Conservation (phyloP, 1,140 invertebrate species). For the Ips typographus region DNA sequence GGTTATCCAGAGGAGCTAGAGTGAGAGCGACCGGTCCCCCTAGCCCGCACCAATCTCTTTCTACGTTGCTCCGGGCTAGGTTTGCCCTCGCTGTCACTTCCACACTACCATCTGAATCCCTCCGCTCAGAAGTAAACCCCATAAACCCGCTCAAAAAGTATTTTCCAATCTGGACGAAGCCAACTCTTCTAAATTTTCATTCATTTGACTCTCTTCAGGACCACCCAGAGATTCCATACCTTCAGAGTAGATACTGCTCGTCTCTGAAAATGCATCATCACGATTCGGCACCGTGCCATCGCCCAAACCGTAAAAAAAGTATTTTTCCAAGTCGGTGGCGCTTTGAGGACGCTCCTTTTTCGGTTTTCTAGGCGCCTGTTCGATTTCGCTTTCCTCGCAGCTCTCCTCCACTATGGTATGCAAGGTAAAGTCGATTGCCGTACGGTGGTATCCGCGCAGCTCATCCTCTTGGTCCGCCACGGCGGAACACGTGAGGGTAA, state of each 20-base stretch:
- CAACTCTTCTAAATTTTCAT: constrained; percentile 66
- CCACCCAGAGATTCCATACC: constrained; percentile 68
- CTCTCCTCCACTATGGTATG: constrained; percentile 94
- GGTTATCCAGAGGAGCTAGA: constrained; percentile 78
- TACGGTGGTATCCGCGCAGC: constrained; percentile 74
- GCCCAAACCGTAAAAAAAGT: constrained; percentile 84
- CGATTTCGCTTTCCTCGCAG: constrained; percentile 86
- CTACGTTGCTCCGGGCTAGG: constrained; percentile 83
- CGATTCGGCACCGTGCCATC: constrained; percentile 59
- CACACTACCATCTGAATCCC: constrained; percentile 77
- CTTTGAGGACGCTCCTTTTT: constrained; percentile 65
- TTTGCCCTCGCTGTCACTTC: constrained; percentile 83
- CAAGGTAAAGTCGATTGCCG: constrained; percentile 83
- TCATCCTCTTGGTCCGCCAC: constrained; percentile 74
- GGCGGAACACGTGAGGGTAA: constrained; percentile 55
- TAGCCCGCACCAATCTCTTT: constrained; percentile 74
- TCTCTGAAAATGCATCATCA: constrained; percentile 80
- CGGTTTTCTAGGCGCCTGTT: constrained; percentile 57
- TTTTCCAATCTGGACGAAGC: constrained; percentile 85
- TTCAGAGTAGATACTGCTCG: constrained; percentile 84
- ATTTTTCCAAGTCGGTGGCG: constrained; percentile 85
- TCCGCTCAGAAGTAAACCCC: constrained; percentile 71
- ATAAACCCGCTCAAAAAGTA: constrained; percentile 87
- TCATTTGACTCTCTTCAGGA: constrained; percentile 54
- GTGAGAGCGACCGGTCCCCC: constrained; percentile 77